Evolutionary conservation across 2,888 invertebrate species (phyloP).

Genomic region (Abrostola triplasia): DNA sequence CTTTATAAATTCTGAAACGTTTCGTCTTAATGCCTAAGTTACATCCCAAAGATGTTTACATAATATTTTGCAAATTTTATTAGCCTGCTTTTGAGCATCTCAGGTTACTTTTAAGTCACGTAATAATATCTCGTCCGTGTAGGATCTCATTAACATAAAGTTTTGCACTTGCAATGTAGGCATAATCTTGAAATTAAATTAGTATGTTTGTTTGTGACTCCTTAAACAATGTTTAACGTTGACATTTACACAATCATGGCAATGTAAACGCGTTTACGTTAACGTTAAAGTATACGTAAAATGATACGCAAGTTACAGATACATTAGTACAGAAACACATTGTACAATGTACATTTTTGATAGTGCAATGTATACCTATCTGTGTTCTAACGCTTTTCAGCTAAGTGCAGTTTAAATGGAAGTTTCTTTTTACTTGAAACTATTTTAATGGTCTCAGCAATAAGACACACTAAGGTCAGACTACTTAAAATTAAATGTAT

Average conservation of each 20-base stretch:
- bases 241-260: conserved; percentile 12
- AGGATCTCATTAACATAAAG: conserved; percentile 51
- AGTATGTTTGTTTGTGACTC: conserved; percentile 27
- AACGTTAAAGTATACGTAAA: neutral
- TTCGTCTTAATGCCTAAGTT: too few relatives aligned
- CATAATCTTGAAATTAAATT: conserved; percentile 40
- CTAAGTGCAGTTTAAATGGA: too few relatives aligned
- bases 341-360: too few relatives aligned
- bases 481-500: too few relatives aligned
- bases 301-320: neutral
- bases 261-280: neutral
- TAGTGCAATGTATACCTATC: too few relatives aligned
- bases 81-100: conserved; percentile 19
- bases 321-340: too few relatives aligned
- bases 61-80: conserved; percentile 26
- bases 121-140: conserved; percentile 27
- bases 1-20: too few relatives aligned
- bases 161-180: conserved; percentile 33
- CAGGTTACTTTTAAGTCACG: conserved; percentile 20
- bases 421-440: too few relatives aligned
- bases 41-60: too few relatives aligned
- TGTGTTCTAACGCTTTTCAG: too few relatives aligned
- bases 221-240: conserved; percentile 16
- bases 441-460: too few relatives aligned
- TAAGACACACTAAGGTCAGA: too few relatives aligned